Evolutionary conservation across 2,888 invertebrate species (phyloP).

Genomic region (Leptinotarsa tumamoca): DNA sequence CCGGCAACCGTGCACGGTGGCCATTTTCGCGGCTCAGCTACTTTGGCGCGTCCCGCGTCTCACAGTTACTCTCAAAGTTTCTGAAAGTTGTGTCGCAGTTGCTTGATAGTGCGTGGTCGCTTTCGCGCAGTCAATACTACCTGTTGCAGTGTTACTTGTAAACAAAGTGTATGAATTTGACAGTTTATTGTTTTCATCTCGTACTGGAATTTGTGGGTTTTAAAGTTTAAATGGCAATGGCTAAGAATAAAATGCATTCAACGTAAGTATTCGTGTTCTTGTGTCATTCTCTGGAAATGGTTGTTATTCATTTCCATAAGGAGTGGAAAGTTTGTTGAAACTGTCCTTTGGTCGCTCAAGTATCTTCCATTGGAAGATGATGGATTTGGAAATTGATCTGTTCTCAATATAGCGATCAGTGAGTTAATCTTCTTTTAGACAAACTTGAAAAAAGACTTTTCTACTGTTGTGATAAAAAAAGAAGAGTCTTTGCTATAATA

Average conservation of each 20-base stretch:
- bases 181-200: slow-evolving; percentile 31
- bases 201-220: slow-evolving; percentile 25
- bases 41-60: slow-evolving; percentile 32
- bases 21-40: slow-evolving; percentile 36
- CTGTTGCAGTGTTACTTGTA: slow-evolving; percentile 43
- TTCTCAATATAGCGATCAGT: too few relatives aligned
- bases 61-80: slow-evolving; percentile 40
- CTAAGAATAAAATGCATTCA: slow-evolving; percentile 58
- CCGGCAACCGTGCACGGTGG: slow-evolving; percentile 31
- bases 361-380: too few relatives aligned
- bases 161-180: slow-evolving; percentile 43
- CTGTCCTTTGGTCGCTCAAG: too few relatives aligned
- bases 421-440: too few relatives aligned
- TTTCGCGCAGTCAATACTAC: slow-evolving; percentile 42
- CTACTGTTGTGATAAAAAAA: too few relatives aligned
- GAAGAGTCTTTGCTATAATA: too few relatives aligned
- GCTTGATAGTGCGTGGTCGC: slow-evolving; percentile 28
- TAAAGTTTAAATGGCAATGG: slow-evolving; percentile 49
- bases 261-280: slow-evolving; percentile 45
- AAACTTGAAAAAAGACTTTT: too few relatives aligned
- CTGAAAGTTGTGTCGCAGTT: not conserved
- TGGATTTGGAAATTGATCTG: too few relatives aligned
- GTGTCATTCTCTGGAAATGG: too few relatives aligned
- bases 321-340: too few relatives aligned
- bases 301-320: too few relatives aligned